These are phyloP conservation scores for Sebastes cheni DNA, from an alignment of 2,797 vertebrate genomes.

Conservation along the genomic window DNA sequence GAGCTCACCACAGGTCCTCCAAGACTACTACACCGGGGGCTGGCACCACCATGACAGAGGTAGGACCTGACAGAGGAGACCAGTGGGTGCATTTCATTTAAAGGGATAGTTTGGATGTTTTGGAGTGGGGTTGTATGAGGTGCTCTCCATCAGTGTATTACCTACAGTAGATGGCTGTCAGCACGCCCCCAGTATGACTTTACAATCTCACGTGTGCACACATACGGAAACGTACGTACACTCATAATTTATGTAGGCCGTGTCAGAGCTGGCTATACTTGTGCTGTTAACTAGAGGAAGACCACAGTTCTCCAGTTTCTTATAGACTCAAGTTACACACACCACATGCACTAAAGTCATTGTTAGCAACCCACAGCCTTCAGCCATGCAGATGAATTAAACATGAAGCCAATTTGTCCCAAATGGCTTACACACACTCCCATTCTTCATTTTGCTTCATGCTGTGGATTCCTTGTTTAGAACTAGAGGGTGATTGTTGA, in stretches of 20 bases:
- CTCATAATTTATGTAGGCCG: neutral
- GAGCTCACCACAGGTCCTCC: conserved; percentile 93
- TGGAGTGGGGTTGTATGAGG: neutral
- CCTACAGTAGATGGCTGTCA: neutral
- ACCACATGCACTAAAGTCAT: neutral
- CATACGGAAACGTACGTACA: no score
- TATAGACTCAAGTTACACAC: conserved; percentile 19
- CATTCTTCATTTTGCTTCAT: neutral
- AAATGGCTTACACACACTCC: neutral
- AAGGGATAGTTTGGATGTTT: neutral
- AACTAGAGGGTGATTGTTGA: conserved; percentile 8
- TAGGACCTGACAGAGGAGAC: neutral
- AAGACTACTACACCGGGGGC: conserved; percentile 95
- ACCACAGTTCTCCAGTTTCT: conserved; percentile 14
- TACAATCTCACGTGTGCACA: no score
- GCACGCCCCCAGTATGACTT: no score
- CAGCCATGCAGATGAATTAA: conserved; percentile 23
- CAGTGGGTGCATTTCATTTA: neutral
- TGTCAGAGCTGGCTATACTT: neutral
- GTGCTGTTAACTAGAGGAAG: neutral
- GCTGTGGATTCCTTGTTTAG: neutral
- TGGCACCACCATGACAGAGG: conserved; percentile 96
- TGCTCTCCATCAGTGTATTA: neutral
- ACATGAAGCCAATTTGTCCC: conserved; percentile 25
- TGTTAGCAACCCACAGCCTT: conserved; percentile 5